phyloP scores from a whole-genome alignment of 1,140 invertebrate genomes.

The Brachionus koreanus region DNA sequence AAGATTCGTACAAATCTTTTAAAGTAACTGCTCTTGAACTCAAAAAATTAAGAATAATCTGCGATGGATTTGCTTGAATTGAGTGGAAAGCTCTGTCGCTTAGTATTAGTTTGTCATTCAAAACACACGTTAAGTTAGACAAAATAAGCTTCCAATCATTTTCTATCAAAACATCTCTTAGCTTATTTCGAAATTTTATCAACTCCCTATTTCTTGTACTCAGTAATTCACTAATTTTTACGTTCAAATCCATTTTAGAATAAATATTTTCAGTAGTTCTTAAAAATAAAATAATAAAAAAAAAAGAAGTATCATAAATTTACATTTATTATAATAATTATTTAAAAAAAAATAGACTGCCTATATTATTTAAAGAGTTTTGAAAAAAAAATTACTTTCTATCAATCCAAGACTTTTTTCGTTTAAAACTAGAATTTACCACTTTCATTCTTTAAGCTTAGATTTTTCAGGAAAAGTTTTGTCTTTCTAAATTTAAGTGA shows the following conservation, averaged over 20 bases:
- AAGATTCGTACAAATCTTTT: neutral
- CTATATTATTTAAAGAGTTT: neutral
- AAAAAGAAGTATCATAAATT: neutral
- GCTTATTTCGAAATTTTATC: slow-evolving; percentile 4
- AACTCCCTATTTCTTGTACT: neutral
- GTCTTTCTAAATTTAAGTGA: too few species aligned
- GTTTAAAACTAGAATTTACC: too few species aligned
- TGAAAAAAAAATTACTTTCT: neutral
- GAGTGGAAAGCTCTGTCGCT: neutral
- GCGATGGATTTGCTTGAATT: slow-evolving; percentile 7
- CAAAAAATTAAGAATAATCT: slow-evolving; percentile 9
- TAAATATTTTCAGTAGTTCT: neutral
- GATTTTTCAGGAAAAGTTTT: too few species aligned
- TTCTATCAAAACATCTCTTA: neutral
- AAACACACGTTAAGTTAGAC: neutral
- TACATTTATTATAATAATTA: neutral
- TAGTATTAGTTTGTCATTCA: neutral
- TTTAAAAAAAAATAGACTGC: neutral
- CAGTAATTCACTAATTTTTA: neutral
- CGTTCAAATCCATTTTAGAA: slow-evolving; percentile 1
- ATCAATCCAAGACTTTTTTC: too few species aligned
- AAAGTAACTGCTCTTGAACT: neutral
- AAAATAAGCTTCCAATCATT: neutral
- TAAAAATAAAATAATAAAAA: neutral
- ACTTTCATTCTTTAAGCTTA: too few species aligned